Evolutionary conservation across 2,113 vertebrate genomes (phyloP).

Genomic region (Scatophagus argus): DNA sequence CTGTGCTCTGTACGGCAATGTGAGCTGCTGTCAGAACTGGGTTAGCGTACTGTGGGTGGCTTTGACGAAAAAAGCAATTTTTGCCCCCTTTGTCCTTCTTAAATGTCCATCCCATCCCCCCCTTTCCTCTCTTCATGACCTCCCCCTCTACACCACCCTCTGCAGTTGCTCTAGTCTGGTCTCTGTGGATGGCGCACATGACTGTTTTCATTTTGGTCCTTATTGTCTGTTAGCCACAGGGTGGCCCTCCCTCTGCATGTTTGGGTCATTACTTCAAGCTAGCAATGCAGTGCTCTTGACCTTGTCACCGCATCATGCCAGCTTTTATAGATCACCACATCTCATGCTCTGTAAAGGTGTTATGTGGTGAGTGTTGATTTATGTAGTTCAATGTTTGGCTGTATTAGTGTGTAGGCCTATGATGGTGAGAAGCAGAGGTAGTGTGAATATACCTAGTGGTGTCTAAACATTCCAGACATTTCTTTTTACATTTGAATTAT

Average conservation of each 20-base stretch:
- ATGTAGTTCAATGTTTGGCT: constrained; percentile 22
- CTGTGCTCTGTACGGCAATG: constrained; percentile 38
- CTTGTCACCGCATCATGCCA: constrained; percentile 43
- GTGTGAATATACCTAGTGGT: constrained; percentile 5
- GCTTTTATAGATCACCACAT: constrained; percentile 17
- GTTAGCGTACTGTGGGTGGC: constrained; percentile 60
- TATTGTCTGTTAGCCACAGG: constrained; percentile 63
- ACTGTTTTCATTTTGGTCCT: constrained; percentile 25
- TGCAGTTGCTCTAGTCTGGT: constrained; percentile 26
- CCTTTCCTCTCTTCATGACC: constrained; percentile 8
- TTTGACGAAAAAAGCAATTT: constrained; percentile 34
- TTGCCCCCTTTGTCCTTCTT: constrained; percentile 56
- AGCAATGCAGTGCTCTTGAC: constrained; percentile 64
- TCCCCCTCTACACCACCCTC: background rate
- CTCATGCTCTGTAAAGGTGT: constrained; percentile 26
- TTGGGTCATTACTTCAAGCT: constrained; percentile 53
- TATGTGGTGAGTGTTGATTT: constrained; percentile 17
- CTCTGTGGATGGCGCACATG: constrained; percentile 29
- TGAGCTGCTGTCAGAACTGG: constrained; percentile 63
- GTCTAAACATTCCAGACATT: background rate
- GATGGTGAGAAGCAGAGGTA: constrained; percentile 4
- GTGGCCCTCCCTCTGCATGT: constrained; percentile 68
- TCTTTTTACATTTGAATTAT: background rate
- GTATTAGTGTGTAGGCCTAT: constrained; percentile 2
- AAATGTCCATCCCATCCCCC: constrained; percentile 51